These are phyloP conservation scores for Amphipoea oculea DNA, from an alignment of 2,888 invertebrate genomes.

Conservation along the genomic window DNA sequence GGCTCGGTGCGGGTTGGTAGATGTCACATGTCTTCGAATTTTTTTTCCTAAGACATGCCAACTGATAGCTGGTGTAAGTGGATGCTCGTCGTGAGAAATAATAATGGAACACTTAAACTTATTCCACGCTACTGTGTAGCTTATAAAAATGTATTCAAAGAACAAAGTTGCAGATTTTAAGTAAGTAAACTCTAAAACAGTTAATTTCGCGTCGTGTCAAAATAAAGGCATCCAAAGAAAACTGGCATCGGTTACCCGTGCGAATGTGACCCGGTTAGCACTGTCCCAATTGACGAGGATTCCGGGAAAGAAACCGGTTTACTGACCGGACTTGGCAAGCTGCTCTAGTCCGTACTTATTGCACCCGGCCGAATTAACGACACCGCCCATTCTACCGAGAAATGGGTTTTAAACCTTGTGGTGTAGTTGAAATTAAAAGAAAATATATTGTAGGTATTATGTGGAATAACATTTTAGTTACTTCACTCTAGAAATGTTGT, in stretches of 20 bases:
- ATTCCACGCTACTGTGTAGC: too few species aligned
- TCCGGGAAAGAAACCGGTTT: constrained; percentile 60
- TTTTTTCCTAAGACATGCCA: background rate
- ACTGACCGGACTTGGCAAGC: constrained; percentile 60
- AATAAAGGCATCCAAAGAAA: constrained; percentile 44
- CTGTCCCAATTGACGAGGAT: constrained; percentile 56
- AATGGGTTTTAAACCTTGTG: constrained; percentile 47
- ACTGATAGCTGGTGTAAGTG: background rate
- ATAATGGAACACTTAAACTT: background rate
- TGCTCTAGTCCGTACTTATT: constrained; percentile 50
- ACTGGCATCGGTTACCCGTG: constrained; percentile 53
- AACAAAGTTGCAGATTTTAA: too few species aligned
- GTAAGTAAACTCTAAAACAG: background rate
- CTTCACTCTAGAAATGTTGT: background rate
- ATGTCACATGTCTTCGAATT: background rate
- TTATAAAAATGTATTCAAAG: background rate
- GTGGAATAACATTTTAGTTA: background rate
- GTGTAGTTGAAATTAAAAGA: constrained; percentile 18
- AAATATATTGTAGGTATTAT: constrained; percentile 11
- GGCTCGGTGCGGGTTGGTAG: background rate
- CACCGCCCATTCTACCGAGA: constrained; percentile 25
- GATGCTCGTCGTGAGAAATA: background rate
- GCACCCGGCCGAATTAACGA: constrained; percentile 59
- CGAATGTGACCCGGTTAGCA: constrained; percentile 63
- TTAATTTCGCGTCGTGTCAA: constrained; percentile 24